A percentile compares a stretch with the other conserved stretches of the same genome.
Conservation (phyloP, 2,113 vertebrate species). For the Lonchura striata region DNA sequence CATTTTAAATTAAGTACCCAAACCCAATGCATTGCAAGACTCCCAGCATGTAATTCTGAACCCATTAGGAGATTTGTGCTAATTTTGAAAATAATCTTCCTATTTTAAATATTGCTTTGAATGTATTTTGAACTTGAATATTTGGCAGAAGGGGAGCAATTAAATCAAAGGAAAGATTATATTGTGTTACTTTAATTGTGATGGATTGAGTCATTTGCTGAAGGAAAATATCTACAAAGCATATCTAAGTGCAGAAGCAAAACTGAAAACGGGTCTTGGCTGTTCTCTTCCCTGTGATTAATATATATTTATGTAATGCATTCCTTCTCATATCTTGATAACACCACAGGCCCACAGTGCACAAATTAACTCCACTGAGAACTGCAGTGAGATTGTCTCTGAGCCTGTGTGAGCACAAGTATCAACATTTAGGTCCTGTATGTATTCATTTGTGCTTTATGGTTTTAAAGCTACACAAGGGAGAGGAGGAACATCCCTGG, state of each 20-base stretch:
- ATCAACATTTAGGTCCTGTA: neutral
- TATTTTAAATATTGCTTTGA: slow-evolving; percentile 23
- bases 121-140: neutral
- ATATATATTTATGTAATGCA: neutral
- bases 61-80: slow-evolving; percentile 11
- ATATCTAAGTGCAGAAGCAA: neutral
- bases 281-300: neutral
- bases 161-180: slow-evolving; percentile 12
- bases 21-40: neutral
- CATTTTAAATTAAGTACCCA: slow-evolving; percentile 1
- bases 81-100: slow-evolving; percentile 31
- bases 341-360: neutral
- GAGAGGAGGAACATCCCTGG: neutral
- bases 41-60: slow-evolving; percentile 19
- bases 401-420: neutral
- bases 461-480: neutral
- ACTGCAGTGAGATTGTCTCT: neutral
- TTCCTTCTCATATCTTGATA: slow-evolving; percentile 4
- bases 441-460: neutral
- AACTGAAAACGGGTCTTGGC: neutral
- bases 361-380: neutral
- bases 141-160: slow-evolving; percentile 32
- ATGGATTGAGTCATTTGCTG: slow-evolving; percentile 13
- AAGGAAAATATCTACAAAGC: slow-evolving; percentile 27
- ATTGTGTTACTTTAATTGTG: slow-evolving; percentile 30